Base-by-base conservation (phyloP, 1,140 invertebrate species). In the Marisa cornuarietis region DNA sequence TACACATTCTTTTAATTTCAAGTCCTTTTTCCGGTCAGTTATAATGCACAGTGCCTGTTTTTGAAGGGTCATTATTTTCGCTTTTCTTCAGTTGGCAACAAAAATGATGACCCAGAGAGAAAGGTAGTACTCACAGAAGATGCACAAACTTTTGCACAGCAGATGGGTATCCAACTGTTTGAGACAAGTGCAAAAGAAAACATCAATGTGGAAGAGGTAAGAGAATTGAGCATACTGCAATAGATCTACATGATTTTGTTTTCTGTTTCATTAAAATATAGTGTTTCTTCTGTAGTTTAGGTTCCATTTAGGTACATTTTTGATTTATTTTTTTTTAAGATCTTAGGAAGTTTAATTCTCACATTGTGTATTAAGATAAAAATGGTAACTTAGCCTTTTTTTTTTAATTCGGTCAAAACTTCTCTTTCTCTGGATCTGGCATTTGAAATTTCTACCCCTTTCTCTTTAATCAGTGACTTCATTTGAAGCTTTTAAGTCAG, bases 111-210 rank as follows among this genome's bases (percentile, higher is more conserved):
- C 90, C 97, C 97, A 68, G 96, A 98, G 87, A 93, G 96, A 83
- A 99, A 99, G 93, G 97, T 99, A 73, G 98, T 99, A 14, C 92
- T 98, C 71, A 98, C 97, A 72, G 96, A 97, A 91, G 98, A 99
- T 93, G 98, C 98, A 77, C 95, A 97, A 92, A 94, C 96, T 83
- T 99, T 99, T 93, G 97, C 98, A 71, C 95, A 95, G 90, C 96
- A 98, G 92, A 99, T 99, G 96, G 95, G 95, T 82, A 99, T 99
- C 89, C 95, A 96, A 87, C 92, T 99, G 78, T 99, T 98, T 92
- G 98, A 99, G 93, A 99, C 98, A 84, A 99, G 97, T 90, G 98
- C 98, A 88, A 99, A 99, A 93, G 97, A 99, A 89, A 99, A 99
- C 92, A 95, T 97, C 85, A 99, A 99, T 93, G 98, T 99, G 76